Evolutionary conservation across 2,113 vertebrate species (phyloP), one percentile per base, ranked within the genome.

Genomic region (Chaetura pelagica): DNA sequence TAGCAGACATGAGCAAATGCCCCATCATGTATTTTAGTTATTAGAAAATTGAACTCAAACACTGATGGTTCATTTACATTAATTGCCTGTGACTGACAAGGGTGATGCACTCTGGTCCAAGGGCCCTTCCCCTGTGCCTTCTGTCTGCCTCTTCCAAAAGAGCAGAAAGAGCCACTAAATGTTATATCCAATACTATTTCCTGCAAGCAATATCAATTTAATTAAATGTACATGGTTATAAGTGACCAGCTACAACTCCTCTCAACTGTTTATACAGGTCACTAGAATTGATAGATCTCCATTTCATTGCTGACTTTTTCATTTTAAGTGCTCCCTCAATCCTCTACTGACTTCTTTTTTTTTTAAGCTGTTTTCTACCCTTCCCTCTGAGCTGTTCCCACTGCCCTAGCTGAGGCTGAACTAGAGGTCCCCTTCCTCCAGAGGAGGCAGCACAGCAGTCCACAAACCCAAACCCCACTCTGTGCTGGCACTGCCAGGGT

Each of bases 211-310:
- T 61, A 57, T 7, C 82, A 68, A 64, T 94, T 90, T 82, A 96
- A 97, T 97, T 96, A 91, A 76, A 90, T 91, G 73, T 72, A 94
- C 58, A 44, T 61, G 62, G 81, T 78, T 84, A 10, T 89, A 94
- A 95, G 58, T 79, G 78, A 76, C 78, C 66, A 29, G 54, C 84
- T 78, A 32, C 68, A 91, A 30, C 23, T 81, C 73, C 57, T 71
- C 55, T 94, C 59, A 34, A 69, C 79, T 92, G 84, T 84, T 84
- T 89, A 29, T 67, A 29, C 55, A 87, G 84, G 76, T 73, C 92
- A 87, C 91, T 84, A 26, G 55, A 78, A 87, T 8, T 89, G 91
- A 96, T 89, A 51, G 71, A 93, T 91, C 42, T 85, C 79, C 67
- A 71, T 94, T 95, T 92, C 68, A 67, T 63, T 67, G 63, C 79